These are phyloP conservation scores for Sphaeridia pumilis DNA, from an alignment of 2,888 invertebrate genomes.

Conservation along the genomic window DNA sequence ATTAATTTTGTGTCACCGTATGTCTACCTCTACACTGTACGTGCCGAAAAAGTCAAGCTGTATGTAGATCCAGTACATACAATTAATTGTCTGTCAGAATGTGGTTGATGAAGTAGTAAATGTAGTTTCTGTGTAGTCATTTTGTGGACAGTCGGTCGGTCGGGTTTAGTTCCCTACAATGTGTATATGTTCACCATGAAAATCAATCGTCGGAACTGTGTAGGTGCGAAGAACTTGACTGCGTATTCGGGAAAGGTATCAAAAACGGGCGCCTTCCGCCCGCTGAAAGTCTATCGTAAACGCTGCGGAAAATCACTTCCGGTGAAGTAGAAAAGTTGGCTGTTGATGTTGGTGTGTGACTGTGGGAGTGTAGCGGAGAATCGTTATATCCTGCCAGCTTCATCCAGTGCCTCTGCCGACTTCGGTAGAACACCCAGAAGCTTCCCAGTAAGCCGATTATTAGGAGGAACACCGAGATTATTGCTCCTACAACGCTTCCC, in stretches of 20 bases:
- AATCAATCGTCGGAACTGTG: conserved; percentile 16
- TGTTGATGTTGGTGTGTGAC: conserved; percentile 17
- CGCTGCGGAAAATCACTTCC: conserved; percentile 39
- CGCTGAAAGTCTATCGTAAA: conserved; percentile 37
- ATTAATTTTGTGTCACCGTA: too few species aligned
- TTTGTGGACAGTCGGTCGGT: too few species aligned
- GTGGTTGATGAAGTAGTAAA: too few species aligned
- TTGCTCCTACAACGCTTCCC: conserved; percentile 38
- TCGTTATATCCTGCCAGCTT: conserved; percentile 31
- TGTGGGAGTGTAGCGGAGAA: conserved; percentile 18
- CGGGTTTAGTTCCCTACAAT: too few species aligned
- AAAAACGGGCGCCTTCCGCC: conserved; percentile 36
- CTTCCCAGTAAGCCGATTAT: conserved; percentile 37
- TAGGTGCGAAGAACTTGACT: conserved; percentile 22
- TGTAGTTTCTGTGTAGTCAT: too few species aligned
- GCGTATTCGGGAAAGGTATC: conserved; percentile 36
- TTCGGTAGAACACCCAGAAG: conserved; percentile 39
- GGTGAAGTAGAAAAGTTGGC: conserved; percentile 36
- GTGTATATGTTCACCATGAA: too few species aligned
- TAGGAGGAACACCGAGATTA: conserved; percentile 38
- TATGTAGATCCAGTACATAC: too few species aligned
- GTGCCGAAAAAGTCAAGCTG: too few species aligned
- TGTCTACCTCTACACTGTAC: too few species aligned
- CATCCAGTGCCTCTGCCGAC: conserved; percentile 38
- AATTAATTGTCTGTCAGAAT: too few species aligned